These are phyloP conservation scores for Zoanthus sociatus DNA, from an alignment of 92 coral and sea anemone species.

Conservation along the genomic window DNA sequence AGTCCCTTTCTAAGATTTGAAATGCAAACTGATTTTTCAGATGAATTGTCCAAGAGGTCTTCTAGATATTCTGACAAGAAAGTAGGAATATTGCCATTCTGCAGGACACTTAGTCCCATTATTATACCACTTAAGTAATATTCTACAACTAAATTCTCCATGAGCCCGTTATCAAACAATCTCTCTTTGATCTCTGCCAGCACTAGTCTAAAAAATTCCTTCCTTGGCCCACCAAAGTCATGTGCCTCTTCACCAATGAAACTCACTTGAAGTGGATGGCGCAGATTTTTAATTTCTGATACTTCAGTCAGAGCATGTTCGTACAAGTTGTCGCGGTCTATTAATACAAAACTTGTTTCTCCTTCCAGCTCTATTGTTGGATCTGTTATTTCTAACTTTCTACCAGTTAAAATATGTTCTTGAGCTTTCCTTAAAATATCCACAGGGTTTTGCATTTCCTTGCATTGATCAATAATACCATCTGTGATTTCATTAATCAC, in stretches of 20 bases:
- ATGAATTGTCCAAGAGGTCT: constrained; percentile 44
- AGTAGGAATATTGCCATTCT: constrained; percentile 20
- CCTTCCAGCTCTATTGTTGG: background rate
- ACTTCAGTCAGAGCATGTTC: background rate
- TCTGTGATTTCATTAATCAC: no score
- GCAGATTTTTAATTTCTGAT: background rate
- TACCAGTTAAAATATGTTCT: background rate
- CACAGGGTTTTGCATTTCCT: no score
- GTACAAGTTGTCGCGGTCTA: background rate
- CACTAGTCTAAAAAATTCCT: background rate
- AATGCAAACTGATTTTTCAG: constrained; percentile 50
- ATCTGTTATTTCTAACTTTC: background rate
- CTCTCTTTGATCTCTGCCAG: constrained; percentile 12
- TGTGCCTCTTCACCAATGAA: constrained; percentile 11
- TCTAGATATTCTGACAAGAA: constrained; percentile 48
- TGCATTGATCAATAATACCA: no score
- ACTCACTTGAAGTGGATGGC: background rate
- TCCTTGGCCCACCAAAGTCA: constrained; percentile 6
- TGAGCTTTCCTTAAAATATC: no score
- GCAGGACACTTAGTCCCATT: constrained; percentile 25
- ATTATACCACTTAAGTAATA: constrained; percentile 1
- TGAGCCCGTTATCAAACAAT: background rate
- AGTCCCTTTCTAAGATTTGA: constrained; percentile 50
- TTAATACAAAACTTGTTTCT: background rate
- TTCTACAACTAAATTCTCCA: background rate